A percentile compares a stretch with the other conserved stretches of the same genome.
Conservation (phyloP, 2,113 vertebrate genomes). For the Rhinopomastus cyanomelas region DNA sequence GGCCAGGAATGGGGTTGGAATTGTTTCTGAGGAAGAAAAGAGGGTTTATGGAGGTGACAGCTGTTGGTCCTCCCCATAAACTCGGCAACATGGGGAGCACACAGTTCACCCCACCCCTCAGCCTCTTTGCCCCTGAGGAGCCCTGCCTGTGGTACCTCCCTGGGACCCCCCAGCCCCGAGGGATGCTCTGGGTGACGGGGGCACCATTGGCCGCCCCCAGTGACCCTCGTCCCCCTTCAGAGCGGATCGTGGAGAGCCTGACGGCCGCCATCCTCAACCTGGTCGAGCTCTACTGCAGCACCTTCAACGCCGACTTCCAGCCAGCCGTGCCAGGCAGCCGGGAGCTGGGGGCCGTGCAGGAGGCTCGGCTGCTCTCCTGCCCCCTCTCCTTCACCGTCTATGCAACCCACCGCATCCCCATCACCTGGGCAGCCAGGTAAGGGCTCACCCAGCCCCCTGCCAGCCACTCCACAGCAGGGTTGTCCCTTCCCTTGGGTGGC, state of each 20-base stretch:
- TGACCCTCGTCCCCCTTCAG: constrained; percentile 54
- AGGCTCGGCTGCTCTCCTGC: constrained; percentile 83
- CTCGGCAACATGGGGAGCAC: neutral
- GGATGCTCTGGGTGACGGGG: accelerated
- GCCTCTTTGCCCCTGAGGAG: accelerated
- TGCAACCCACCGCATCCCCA: constrained; percentile 92
- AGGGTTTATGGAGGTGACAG: neutral
- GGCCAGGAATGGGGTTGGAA: constrained; percentile 5
- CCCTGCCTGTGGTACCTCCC: accelerated
- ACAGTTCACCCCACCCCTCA: neutral
- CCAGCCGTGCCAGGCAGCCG: constrained; percentile 71
- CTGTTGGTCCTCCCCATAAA: neutral
- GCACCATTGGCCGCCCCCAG: accelerated
- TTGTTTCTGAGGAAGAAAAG: neutral
- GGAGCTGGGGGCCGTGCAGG: constrained; percentile 74
- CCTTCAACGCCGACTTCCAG: constrained; percentile 96
- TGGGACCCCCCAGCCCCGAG: neutral
- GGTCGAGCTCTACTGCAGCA: constrained; percentile 94
- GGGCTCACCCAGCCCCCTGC: neutral
- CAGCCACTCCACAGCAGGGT: too few species aligned
- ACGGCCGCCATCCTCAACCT: constrained; percentile 91
- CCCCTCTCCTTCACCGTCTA: constrained; percentile 88
- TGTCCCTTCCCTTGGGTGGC: neutral
- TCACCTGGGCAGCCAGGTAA: constrained; percentile 94
- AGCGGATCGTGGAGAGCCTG: constrained; percentile 88